Evolutionary conservation across 2,888 invertebrate species (phyloP), one percentile per base, ranked within the genome.

Genomic region (Dyspetes luteomarginatus): DNA sequence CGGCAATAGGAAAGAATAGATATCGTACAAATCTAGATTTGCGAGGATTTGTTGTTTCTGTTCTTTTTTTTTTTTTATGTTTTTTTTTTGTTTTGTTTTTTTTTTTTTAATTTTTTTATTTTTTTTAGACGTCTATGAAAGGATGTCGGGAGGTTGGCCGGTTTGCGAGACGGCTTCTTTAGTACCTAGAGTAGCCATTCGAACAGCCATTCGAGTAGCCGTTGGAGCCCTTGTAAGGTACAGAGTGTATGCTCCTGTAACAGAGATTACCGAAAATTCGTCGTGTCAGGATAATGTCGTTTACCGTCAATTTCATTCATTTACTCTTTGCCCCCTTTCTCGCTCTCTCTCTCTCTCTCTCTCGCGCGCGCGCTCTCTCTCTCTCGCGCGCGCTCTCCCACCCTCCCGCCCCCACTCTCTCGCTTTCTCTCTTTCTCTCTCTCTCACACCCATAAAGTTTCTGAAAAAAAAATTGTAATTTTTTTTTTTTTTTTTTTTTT

Each of bases 231-330:
- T 92, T 92, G 92, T 90, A 92, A 87, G 92, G 90, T 90, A 91
- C 91, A 87, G 91, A 91, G 88, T 92, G 92, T 91, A 92, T 91
- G 91, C 91, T 91, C 91, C 92, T 92, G 91, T 90, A 92, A 91
- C 92, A 92, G 87, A 92, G 90, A 92, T 91, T 83, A 89, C 89
- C 88, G 91, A 91, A 91, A 90, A 86, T 88, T 68, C 77, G 79
- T 81, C 81, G 83, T 73, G 83, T 84, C 81, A 84, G 81, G 82
- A 83, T 75, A 69, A 71, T 72, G 68, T 56, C 56, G 17, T 5
- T 15, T 48, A 15, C 15, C 30, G 45, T 65, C 58, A 45, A 64
- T 36, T 67, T 56, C 22, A 58, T 58, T 67, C 15, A 30, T 43
- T 58, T 45, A n/a, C 24, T 28, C 36, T 45, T 50, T 12, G 52